These are phyloP conservation scores for Acanthurus lineatus DNA, from an alignment of 2,797 vertebrate species.

Conservation along the genomic window DNA sequence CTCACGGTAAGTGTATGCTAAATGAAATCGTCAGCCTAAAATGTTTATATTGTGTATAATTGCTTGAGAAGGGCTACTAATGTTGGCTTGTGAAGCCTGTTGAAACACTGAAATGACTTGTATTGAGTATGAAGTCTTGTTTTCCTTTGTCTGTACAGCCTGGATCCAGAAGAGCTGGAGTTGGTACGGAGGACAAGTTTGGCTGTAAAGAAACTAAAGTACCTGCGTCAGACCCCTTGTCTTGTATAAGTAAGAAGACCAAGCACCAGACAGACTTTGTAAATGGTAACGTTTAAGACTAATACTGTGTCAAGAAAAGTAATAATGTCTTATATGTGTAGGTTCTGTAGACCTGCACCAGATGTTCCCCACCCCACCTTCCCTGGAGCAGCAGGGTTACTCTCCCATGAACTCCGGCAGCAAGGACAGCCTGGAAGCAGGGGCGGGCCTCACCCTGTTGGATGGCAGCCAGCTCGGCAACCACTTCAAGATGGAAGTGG, in stretches of 20 bases:
- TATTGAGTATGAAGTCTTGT: background rate
- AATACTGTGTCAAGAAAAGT: constrained; percentile 18
- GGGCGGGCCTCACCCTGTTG: constrained; percentile 90
- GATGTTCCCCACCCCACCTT: constrained; percentile 99
- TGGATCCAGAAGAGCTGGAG: constrained; percentile 90
- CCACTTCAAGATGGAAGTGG: constrained; percentile 97
- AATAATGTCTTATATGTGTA: constrained; percentile 64
- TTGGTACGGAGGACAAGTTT: constrained; percentile 91
- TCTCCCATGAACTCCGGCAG: constrained; percentile 98
- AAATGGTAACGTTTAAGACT: background rate
- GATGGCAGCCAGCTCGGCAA: constrained; percentile 90
- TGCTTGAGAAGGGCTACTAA: background rate
- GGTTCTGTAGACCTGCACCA: constrained; percentile 97
- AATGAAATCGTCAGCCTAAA: background rate
- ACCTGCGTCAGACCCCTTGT: constrained; percentile 89
- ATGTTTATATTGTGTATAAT: background rate
- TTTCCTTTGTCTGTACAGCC: constrained; percentile 81
- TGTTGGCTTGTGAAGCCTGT: background rate
- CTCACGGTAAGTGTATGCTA: constrained; percentile 83
- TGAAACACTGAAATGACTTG: background rate
- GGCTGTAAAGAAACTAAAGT: constrained; percentile 91
- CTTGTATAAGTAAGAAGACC: constrained; percentile 92
- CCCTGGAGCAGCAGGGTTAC: constrained; percentile 97
- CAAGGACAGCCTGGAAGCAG: constrained; percentile 94
- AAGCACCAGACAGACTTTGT: background rate